These are phyloP conservation scores for Sylvietta virens DNA, from an alignment of 2,113 vertebrate species.

Conservation along the genomic window DNA sequence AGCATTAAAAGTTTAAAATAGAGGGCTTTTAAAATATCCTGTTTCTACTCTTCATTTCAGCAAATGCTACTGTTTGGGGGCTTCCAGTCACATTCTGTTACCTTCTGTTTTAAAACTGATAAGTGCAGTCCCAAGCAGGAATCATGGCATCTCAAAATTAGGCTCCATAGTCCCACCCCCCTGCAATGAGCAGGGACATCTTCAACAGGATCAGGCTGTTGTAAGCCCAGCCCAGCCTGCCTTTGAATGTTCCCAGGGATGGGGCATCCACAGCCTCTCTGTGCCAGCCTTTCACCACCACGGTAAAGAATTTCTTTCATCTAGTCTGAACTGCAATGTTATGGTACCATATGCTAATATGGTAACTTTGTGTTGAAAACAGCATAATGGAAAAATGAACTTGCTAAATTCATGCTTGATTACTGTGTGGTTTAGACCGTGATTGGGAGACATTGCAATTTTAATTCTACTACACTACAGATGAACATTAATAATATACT, in stretches of 20 bases:
- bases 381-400: slow-evolving; percentile 69
- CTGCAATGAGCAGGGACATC: neutral
- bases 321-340: slow-evolving; percentile 21
- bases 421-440: slow-evolving; percentile 40
- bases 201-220: neutral
- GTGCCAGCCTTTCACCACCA: neutral
- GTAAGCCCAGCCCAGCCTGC: neutral
- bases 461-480: slow-evolving; percentile 57
- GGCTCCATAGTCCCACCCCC: neutral
- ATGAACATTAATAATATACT: slow-evolving; percentile 64
- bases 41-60: neutral
- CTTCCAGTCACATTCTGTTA: neutral
- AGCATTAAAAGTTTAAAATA: neutral
- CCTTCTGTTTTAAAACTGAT: neutral
- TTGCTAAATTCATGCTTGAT: slow-evolving; percentile 71
- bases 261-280: neutral
- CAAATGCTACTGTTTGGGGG: neutral
- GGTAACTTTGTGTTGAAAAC: slow-evolving; percentile 68
- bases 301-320: neutral
- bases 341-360: slow-evolving; percentile 49
- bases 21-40: neutral
- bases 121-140: neutral
- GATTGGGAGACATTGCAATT: slow-evolving; percentile 63
- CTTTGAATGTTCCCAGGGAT: neutral
- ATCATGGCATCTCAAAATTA: neutral